Conservation (phyloP, 2,888 invertebrate genomes). For the Acanthosoma haemorrhoidale region DNA sequence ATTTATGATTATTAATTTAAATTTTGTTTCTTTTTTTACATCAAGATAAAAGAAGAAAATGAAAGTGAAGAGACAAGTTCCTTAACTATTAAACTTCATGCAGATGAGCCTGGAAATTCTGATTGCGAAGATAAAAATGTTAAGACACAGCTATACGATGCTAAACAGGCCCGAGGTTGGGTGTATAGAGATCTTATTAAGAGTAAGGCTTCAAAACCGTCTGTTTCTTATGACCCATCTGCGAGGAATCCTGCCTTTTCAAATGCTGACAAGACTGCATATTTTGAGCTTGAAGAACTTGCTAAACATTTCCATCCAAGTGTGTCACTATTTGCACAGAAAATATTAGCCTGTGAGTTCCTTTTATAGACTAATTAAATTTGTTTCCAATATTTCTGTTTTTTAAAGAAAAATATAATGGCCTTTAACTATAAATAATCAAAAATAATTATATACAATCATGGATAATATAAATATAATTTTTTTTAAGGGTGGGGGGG, state of each 20-base stretch:
- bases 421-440: no score
- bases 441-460: no score
- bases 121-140: conserved; percentile 44
- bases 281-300: conserved; percentile 69
- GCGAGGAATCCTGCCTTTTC: conserved; percentile 81
- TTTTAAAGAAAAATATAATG: no score
- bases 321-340: conserved; percentile 79
- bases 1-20: no score
- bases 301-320: conserved; percentile 84
- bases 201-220: conserved; percentile 39
- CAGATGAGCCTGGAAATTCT: not conserved
- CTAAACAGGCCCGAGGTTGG: conserved; percentile 40
- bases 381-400: no score
- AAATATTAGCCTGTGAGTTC: conserved; percentile 54
- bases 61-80: conserved; percentile 45
- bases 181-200: conserved; percentile 44
- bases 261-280: conserved; percentile 65
- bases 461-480: no score
- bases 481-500: no score
- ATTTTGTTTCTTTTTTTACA: conserved; percentile 12
- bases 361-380: not conserved
- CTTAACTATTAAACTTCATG: conserved; percentile 41
- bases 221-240: conserved; percentile 56
- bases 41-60: conserved; percentile 38
- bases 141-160: conserved; percentile 44